A percentile compares a stretch with the other conserved stretches of the same genome.
Evolutionary conservation across 2,113 vertebrate species (phyloP).

Genomic region (Heterotilapia buettikoferi): DNA sequence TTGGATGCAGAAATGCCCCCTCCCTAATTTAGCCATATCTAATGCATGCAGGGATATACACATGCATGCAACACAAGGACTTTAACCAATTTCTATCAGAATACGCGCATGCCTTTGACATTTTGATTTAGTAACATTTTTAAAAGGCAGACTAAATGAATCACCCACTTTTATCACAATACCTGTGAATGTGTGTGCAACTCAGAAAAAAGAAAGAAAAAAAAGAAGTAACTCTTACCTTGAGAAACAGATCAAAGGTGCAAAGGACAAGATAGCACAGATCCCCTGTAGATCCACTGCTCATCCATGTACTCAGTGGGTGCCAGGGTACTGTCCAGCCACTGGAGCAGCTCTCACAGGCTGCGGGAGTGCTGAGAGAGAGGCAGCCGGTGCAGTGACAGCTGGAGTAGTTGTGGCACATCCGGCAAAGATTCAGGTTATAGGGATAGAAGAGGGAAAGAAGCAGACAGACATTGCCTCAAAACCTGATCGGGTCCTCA

Average conservation of each 20-base stretch:
- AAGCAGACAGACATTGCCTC: conserved; percentile 53
- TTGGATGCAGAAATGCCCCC: conserved; percentile 33
- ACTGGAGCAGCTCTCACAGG: conserved; percentile 46
- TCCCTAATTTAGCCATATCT: conserved; percentile 24
- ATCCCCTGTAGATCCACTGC: conserved; percentile 50
- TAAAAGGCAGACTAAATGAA: not conserved
- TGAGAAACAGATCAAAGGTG: conserved; percentile 65
- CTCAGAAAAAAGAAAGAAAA: not conserved
- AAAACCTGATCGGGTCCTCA: conserved; percentile 43
- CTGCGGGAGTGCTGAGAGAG: conserved; percentile 40
- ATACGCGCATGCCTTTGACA: not conserved
- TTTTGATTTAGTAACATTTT: not conserved
- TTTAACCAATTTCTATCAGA: not conserved
- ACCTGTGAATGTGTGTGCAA: conserved; percentile 24
- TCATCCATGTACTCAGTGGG: conserved; percentile 58
- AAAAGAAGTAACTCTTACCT: conserved; percentile 59
- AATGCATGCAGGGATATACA: conserved; percentile 6
- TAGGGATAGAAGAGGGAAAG: conserved; percentile 24
- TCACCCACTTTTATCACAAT: not conserved
- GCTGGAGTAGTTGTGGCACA: conserved; percentile 69
- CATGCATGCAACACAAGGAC: not conserved
- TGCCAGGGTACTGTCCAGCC: conserved; percentile 49
- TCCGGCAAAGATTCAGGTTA: conserved; percentile 58
- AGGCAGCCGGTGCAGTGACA: conserved; percentile 60
- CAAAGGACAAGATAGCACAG: conserved; percentile 62